These are phyloP conservation scores for Coregonus ussuriensis DNA, from an alignment of 2,797 vertebrate species.

Conservation along the genomic window DNA sequence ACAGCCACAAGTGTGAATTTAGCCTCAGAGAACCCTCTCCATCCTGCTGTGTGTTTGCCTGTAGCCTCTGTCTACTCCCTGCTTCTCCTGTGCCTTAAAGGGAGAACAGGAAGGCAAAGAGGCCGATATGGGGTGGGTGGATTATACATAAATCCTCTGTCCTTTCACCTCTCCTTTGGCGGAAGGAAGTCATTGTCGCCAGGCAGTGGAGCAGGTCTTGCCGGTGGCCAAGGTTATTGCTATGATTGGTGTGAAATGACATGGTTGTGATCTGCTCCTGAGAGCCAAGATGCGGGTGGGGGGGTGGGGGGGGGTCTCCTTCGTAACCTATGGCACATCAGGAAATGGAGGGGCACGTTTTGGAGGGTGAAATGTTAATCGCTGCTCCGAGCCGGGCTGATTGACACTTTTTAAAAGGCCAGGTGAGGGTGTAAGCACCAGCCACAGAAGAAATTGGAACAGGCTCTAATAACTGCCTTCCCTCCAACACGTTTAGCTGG, in stretches of 20 bases:
- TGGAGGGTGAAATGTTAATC: slow-evolving; percentile 71
- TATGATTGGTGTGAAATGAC: slow-evolving; percentile 11
- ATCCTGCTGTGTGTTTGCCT: not conserved
- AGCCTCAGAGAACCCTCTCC: too few species aligned
- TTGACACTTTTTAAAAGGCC: slow-evolving; percentile 68
- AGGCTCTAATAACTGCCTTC: not conserved
- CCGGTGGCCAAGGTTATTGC: slow-evolving; percentile 16
- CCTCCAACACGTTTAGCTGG: not conserved
- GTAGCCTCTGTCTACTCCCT: not conserved
- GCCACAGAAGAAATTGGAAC: not conserved
- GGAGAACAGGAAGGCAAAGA: slow-evolving; percentile 16
- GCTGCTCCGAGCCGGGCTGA: slow-evolving; percentile 62
- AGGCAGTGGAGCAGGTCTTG: slow-evolving; percentile 12
- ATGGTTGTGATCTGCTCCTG: not conserved
- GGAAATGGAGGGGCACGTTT: slow-evolving; percentile 65
- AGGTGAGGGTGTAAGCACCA: slow-evolving; percentile 21
- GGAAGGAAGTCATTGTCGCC: slow-evolving; percentile 30
- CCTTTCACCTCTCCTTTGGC: slow-evolving; percentile 7
- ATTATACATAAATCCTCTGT: slow-evolving; percentile 2
- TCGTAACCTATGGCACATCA: slow-evolving; percentile 54
- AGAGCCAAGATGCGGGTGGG: slow-evolving; percentile 17
- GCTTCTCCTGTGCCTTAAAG: slow-evolving; percentile 7
- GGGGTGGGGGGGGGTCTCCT: slow-evolving; percentile 34
- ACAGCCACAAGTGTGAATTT: not conserved
- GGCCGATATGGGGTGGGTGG: slow-evolving; percentile 22